Evolutionary conservation across 2,113 vertebrate genomes (phyloP).

Genomic region (Baryphthengus martii): DNA sequence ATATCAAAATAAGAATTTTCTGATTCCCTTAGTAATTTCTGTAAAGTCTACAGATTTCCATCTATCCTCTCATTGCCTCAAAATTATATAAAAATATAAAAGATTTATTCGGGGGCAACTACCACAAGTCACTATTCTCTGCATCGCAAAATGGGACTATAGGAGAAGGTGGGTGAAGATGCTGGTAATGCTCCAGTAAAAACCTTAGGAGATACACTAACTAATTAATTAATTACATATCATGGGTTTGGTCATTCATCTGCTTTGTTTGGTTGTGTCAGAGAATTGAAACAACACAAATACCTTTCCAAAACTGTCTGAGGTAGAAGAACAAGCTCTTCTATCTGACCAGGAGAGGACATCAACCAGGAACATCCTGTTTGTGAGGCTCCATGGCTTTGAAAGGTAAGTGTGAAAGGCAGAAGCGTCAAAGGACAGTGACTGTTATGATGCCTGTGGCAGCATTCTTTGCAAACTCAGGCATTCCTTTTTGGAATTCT

Average conservation of each 20-base stretch:
- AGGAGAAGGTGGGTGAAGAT: neutral
- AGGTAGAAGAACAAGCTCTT: neutral
- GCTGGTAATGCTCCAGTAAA: neutral
- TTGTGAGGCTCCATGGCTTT: neutral
- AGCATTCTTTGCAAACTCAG: neutral
- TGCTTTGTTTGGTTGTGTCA: neutral
- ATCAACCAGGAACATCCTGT: neutral
- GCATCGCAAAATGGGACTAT: neutral
- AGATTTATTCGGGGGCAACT: neutral
- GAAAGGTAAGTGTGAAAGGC: neutral
- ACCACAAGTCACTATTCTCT: neutral
- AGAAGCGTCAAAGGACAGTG: neutral
- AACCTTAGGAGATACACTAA: neutral
- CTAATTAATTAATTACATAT: neutral
- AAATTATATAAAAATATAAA: neutral
- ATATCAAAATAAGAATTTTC: neutral
- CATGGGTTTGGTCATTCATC: neutral
- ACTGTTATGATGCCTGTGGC: neutral
- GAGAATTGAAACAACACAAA: neutral
- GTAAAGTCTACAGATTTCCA: neutral
- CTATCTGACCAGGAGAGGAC: neutral
- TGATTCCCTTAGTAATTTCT: neutral
- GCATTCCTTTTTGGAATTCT: neutral
- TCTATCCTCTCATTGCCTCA: neutral
- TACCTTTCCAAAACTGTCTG: neutral